phyloP scores from a whole-genome alignment of 2,113 vertebrate genomes.

The Spizaetus ornatus region DNA sequence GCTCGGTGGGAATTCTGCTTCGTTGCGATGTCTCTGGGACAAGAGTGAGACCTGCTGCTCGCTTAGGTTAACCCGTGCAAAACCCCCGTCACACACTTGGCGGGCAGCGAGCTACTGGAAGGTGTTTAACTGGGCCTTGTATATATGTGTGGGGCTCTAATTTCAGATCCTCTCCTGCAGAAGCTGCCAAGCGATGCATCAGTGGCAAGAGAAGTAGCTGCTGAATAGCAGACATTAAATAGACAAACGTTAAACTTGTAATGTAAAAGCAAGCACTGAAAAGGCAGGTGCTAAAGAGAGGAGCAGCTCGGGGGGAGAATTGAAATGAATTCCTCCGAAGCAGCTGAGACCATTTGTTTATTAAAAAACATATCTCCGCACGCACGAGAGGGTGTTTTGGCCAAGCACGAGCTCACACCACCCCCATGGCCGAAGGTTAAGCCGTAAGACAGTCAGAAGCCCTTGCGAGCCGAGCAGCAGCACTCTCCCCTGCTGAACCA shows the following conservation, averaged over 20 bases:
- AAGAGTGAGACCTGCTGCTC: not conserved
- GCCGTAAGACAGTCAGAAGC: not conserved
- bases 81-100: not conserved
- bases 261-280: not conserved
- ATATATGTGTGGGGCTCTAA: not conserved
- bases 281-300: not conserved
- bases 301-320: not conserved
- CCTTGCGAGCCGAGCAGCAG: not conserved
- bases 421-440: not conserved
- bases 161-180: not conserved
- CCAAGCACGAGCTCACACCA: not conserved
- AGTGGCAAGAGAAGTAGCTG: not conserved
- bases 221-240: not conserved
- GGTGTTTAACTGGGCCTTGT: not conserved
- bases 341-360: not conserved
- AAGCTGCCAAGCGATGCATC: not conserved
- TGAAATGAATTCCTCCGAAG: not conserved
- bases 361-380: not conserved
- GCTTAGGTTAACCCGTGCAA: not conserved
- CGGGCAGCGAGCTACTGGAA: not conserved
- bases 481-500: not conserved
- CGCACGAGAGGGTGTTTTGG: rapidly evolving
- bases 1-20: not conserved
- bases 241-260: not conserved
- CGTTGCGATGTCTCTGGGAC: not conserved